A percentile compares a stretch with the other conserved stretches of the same genome.
Conservation (phyloP, 2,113 vertebrate genomes). For the Oenanthe oenanthe region DNA sequence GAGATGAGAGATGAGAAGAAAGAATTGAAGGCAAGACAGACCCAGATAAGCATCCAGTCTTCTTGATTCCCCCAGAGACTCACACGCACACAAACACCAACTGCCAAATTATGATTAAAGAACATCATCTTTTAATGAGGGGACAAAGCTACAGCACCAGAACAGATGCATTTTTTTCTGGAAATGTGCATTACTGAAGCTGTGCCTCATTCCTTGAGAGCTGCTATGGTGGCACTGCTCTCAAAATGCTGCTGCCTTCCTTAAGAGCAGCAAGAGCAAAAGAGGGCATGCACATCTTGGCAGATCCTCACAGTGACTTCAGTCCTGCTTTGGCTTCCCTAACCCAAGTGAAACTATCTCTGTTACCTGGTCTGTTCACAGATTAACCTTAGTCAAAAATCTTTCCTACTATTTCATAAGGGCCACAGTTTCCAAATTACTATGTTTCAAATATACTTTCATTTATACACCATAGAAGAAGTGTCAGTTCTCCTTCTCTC, state of each 20-base stretch:
- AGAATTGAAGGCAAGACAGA: neutral
- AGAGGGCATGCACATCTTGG: rapidly evolving
- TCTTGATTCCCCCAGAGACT: neutral
- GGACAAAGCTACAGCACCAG: neutral
- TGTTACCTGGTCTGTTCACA: neutral
- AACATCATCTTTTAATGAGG: neutral
- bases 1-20: neutral
- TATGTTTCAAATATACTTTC: neutral
- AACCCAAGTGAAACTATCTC: neutral
- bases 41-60: neutral
- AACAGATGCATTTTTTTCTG: neutral
- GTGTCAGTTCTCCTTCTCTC: neutral
- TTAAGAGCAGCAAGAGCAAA: neutral
- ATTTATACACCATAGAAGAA: neutral
- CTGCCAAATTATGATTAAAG: neutral
- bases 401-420: neutral
- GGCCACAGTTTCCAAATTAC: neutral
- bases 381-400: neutral
- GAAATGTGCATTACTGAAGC: rapidly evolving
- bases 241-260: neutral
- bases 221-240: neutral
- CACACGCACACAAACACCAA: neutral
- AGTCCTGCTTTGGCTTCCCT: neutral
- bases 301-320: rapidly evolving
- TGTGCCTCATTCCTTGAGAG: neutral